phyloP scores from a whole-genome alignment of 2,113 vertebrate genomes.

The Pachyramphus minor region DNA sequence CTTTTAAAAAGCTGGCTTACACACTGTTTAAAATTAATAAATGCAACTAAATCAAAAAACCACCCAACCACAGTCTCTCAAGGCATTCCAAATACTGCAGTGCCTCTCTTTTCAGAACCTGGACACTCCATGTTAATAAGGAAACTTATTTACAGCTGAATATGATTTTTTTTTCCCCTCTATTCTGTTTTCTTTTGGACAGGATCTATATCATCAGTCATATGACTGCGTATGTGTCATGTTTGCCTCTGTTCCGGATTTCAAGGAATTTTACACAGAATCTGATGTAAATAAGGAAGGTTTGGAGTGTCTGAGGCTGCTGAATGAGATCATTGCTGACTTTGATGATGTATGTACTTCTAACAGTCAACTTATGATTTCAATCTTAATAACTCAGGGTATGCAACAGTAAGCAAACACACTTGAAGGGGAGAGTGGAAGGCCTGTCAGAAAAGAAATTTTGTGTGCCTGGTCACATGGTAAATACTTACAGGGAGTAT shows the following conservation, averaged over 20 bases:
- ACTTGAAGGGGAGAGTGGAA: not conserved
- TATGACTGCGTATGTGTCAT: slow-evolving; percentile 97
- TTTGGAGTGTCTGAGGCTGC: slow-evolving; percentile 91
- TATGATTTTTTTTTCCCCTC: not conserved
- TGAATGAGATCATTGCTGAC: slow-evolving; percentile 97
- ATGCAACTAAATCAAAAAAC: not conserved
- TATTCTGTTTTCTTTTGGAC: slow-evolving; percentile 8
- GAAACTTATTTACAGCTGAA: not conserved
- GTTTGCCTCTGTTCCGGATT: slow-evolving; percentile 98
- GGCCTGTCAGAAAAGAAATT: not conserved
- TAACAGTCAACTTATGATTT: not conserved
- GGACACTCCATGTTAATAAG: not conserved
- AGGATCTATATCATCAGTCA: slow-evolving; percentile 97
- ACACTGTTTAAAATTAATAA: not conserved
- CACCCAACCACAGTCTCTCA: not conserved
- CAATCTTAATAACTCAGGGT: not conserved
- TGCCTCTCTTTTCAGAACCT: not conserved
- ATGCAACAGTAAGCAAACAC: not conserved
- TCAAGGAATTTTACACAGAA: slow-evolving; percentile 98
- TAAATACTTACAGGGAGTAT: not conserved
- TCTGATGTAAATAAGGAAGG: slow-evolving; percentile 99
- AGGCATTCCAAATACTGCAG: not conserved
- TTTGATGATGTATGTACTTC: slow-evolving; percentile 89
- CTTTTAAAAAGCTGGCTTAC: not conserved
- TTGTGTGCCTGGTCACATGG: not conserved